Percentiles rank a stretch among this genome's conserved stretches.
Conservation (phyloP, 2,113 vertebrate species). For the Passerina amoena region DNA sequence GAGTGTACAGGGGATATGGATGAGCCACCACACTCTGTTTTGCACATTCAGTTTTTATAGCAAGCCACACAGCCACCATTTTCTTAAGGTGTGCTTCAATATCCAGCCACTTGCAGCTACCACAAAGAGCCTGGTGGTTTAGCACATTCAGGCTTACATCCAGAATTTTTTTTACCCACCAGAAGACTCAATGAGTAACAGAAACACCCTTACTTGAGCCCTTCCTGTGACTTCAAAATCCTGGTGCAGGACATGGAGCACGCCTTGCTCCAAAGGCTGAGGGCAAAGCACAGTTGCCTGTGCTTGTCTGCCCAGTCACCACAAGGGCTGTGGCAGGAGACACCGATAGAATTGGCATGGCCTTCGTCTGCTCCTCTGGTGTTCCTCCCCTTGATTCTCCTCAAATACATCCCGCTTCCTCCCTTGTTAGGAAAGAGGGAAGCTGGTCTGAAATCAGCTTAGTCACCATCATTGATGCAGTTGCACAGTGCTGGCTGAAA, state of each 20-base stretch:
- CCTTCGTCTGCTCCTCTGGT: background rate
- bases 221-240: background rate
- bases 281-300: background rate
- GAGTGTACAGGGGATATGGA: background rate
- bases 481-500: background rate
- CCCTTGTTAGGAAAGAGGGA: background rate
- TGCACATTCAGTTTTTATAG: background rate
- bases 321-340: background rate
- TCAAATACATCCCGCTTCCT: background rate
- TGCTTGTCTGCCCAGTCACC: background rate
- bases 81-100: background rate
- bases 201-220: background rate
- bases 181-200: background rate
- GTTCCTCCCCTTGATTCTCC: background rate
- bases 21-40: background rate
- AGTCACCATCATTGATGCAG: background rate
- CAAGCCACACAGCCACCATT: background rate
- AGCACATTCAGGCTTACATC: background rate
- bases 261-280: rapidly evolving
- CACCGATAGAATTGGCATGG: rapidly evolving
- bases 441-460: background rate
- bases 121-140: background rate
- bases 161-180: background rate
- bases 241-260: background rate
- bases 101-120: background rate